Percentiles rank a stretch among this genome's conserved stretches.
Evolutionary conservation across 2,797 vertebrate genomes (phyloP).

Genomic region (Vultur gryphus): DNA sequence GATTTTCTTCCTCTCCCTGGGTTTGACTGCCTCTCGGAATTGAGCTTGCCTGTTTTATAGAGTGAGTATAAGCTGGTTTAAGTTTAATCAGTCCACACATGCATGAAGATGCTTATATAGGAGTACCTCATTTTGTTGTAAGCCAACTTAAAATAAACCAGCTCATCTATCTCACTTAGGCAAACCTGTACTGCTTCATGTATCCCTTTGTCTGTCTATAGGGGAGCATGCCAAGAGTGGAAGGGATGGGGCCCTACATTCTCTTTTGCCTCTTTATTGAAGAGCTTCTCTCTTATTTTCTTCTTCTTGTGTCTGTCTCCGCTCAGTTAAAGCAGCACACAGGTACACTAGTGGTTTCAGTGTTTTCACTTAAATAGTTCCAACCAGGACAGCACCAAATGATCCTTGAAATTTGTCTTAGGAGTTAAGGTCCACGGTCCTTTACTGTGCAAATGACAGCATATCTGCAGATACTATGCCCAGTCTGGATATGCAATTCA

Average conservation of each 20-base stretch:
- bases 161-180: background rate
- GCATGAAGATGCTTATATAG: background rate
- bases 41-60: background rate
- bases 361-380: background rate
- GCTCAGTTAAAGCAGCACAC: background rate
- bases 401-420: background rate
- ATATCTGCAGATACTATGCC: background rate
- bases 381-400: background rate
- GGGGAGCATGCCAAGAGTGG: background rate
- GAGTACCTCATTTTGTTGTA: background rate
- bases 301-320: background rate
- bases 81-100: background rate
- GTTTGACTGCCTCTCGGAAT: background rate
- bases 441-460: background rate
- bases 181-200: background rate
- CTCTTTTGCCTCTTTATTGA: background rate
- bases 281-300: background rate
- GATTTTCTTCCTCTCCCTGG: background rate
- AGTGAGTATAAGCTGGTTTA: background rate
- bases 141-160: background rate
- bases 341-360: background rate
- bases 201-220: background rate
- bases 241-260: background rate
- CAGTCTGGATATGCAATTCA: rapidly evolving
- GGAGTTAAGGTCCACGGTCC: background rate